A percentile compares a stretch with the other conserved stretches of the same genome.
Evolutionary conservation across 1,140 invertebrate genomes (phyloP).

Genomic region (Musca vetustissima): DNA sequence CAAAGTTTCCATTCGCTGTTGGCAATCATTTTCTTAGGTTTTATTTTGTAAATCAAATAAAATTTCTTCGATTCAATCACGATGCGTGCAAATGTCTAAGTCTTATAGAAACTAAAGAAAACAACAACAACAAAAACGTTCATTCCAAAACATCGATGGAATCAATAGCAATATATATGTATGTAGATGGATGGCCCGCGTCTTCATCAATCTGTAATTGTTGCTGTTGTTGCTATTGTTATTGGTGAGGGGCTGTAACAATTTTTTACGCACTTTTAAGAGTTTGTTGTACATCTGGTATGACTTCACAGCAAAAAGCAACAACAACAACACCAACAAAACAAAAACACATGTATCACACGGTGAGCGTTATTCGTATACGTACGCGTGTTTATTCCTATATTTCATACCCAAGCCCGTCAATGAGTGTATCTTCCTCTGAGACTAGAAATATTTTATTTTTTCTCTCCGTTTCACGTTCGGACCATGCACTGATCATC

Average conservation of each 20-base stretch:
- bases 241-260: neutral
- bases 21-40: too few species aligned
- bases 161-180: neutral
- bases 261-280: conserved; percentile 13
- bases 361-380: neutral
- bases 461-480: too few species aligned
- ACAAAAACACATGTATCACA: neutral
- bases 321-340: too few species aligned
- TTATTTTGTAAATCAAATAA: too few species aligned
- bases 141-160: neutral
- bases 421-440: neutral
- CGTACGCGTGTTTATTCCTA: neutral
- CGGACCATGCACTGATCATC: neutral
- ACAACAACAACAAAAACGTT: too few species aligned
- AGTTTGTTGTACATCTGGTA: conserved; percentile 7
- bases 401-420: neutral
- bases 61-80: neutral
- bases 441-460: neutral
- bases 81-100: neutral
- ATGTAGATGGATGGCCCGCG: neutral
- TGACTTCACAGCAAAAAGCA: neutral
- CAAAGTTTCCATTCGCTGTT: too few species aligned
- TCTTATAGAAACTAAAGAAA: neutral
- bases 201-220: neutral
- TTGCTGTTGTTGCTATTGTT: neutral